Percentiles rank a stretch among this genome's conserved stretches.
These are phyloP conservation scores for Dipodomys merriami DNA, from an alignment of 2,113 vertebrate species.

Conservation along the genomic window DNA sequence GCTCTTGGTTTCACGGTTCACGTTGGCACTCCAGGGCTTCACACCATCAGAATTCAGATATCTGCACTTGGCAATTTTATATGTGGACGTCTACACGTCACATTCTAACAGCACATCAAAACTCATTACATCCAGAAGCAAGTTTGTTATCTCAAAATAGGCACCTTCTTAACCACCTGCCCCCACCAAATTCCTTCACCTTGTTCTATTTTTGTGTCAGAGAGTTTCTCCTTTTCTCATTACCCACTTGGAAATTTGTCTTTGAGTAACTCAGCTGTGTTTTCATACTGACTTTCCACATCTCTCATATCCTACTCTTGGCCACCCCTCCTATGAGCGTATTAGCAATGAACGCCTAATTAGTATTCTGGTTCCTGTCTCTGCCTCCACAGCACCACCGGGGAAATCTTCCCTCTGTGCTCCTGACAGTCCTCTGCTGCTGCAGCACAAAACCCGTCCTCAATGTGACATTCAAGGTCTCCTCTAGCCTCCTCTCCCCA, in stretches of 20 bases:
- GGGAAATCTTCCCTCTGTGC: neutral
- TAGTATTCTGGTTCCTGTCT: neutral
- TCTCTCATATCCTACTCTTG: neutral
- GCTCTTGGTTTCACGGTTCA: neutral
- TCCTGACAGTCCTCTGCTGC: neutral
- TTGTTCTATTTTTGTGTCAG: neutral
- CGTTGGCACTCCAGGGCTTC: neutral
- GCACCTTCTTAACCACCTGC: neutral
- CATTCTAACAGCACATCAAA: neutral
- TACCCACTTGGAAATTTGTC: neutral
- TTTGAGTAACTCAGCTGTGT: neutral
- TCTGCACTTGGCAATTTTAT: neutral
- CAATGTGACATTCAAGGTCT: neutral
- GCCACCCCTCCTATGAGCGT: neutral
- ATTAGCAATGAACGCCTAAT: neutral
- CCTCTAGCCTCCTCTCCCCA: neutral
- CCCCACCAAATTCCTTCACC: neutral
- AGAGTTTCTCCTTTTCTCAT: neutral
- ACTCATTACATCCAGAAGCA: neutral
- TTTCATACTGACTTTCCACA: neutral
- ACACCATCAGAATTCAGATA: slow-evolving; percentile 15
- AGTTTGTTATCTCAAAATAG: neutral
- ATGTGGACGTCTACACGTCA: neutral
- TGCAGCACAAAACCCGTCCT: slow-evolving; percentile 8
- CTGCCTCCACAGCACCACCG: neutral